These are phyloP conservation scores for Tapirus terrestris DNA, from an alignment of 2,113 vertebrate species.

Conservation along the genomic window DNA sequence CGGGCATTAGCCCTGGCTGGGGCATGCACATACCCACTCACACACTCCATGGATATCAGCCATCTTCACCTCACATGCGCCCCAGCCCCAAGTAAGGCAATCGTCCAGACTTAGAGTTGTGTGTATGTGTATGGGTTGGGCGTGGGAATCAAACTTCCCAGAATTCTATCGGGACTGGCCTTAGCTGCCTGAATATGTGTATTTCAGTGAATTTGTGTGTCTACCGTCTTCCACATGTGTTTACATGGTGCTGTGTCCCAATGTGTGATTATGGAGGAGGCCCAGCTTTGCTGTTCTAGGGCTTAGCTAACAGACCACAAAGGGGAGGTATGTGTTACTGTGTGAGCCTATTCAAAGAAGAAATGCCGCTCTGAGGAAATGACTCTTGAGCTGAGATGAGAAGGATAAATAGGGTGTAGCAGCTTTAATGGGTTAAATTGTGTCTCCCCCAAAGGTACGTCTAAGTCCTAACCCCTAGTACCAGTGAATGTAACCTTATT, in stretches of 20 bases:
- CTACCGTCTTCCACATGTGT: background rate
- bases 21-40: background rate
- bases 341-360: background rate
- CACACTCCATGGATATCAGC: background rate
- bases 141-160: background rate
- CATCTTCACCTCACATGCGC: fast-evolving
- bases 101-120: background rate
- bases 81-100: background rate
- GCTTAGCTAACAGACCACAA: background rate
- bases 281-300: background rate
- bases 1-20: background rate
- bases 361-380: background rate
- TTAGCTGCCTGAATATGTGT: background rate
- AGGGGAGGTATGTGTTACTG: background rate
- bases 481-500: background rate
- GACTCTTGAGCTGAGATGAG: background rate
- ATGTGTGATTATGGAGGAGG: background rate
- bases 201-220: background rate
- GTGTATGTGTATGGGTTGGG: fast-evolving
- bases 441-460: background rate
- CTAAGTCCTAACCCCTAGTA: background rate
- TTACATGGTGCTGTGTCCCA: background rate
- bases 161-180: background rate
- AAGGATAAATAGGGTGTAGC: background rate
- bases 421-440: background rate